Percentiles rank a stretch among this genome's conserved stretches.
These are phyloP conservation scores for Drosophila pruinosa DNA, from an alignment of 1,140 invertebrate genomes.

Conservation along the genomic window DNA sequence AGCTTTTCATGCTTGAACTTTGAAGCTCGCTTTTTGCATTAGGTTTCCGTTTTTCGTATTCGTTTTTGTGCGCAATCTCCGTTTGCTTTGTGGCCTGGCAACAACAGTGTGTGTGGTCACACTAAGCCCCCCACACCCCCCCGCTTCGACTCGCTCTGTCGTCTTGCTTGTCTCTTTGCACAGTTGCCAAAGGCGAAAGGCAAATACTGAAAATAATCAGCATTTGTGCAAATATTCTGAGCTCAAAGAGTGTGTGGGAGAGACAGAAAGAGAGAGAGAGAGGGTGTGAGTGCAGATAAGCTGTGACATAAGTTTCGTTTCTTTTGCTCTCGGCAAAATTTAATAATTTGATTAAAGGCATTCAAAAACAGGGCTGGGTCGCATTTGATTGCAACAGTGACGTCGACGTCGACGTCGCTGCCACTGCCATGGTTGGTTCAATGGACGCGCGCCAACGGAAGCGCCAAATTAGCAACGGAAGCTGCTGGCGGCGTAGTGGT, in stretches of 20 bases:
- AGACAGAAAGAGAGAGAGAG: not conserved
- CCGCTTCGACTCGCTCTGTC: not conserved
- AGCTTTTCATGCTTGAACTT: conserved; percentile 11
- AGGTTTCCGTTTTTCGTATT: not conserved
- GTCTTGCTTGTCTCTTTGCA: conserved; percentile 16
- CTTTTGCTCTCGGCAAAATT: not conserved
- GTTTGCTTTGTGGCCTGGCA: conserved; percentile 13
- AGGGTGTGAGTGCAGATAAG: conserved; percentile 5
- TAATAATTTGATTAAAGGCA: conserved; percentile 37
- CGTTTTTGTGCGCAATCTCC: not conserved
- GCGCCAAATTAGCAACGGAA: conserved; percentile 67
- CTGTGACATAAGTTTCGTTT: conserved; percentile 1
- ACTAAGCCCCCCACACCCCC: not conserved
- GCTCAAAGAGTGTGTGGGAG: not conserved
- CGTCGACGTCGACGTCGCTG: not conserved
- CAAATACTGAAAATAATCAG: conserved; percentile 7
- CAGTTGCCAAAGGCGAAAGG: conserved; percentile 28
- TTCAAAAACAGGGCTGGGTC: conserved; percentile 17
- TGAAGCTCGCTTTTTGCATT: conserved; percentile 6
- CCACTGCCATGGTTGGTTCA: conserved; percentile 34
- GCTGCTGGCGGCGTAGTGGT: conserved; percentile 20
- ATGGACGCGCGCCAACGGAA: conserved; percentile 56
- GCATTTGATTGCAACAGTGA: conserved; percentile 40
- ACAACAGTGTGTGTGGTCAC: not conserved
- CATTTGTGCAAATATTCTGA: conserved; percentile 33